A percentile compares a stretch with the other conserved stretches of the same genome.
phyloP scores from a whole-genome alignment of 2,888 invertebrate species.

The Autographa pulchrina region DNA sequence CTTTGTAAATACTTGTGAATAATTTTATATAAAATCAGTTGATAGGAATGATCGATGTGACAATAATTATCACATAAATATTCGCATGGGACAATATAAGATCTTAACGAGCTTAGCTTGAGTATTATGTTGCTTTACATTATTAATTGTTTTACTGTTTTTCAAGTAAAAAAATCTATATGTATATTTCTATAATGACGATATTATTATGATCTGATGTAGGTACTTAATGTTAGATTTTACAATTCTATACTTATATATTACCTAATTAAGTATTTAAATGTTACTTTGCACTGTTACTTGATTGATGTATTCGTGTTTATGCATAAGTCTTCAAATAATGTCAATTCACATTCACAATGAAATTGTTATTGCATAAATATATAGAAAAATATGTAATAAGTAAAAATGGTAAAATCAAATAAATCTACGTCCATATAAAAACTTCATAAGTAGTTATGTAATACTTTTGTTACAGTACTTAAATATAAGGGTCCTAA shows the following conservation, averaged over 20 bases:
- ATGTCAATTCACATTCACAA: constrained; percentile 57
- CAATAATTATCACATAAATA: constrained; percentile 86
- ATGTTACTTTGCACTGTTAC: constrained; percentile 58
- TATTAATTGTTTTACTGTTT: constrained; percentile 42
- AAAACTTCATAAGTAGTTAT: not conserved
- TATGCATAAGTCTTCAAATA: constrained; percentile 40
- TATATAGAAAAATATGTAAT: constrained; percentile 11
- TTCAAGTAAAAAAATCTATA: constrained; percentile 23
- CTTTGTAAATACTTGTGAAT: constrained; percentile 61
- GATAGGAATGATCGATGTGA: constrained; percentile 78
- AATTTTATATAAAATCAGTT: constrained; percentile 63
- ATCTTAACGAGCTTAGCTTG: constrained; percentile 83
- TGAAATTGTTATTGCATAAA: constrained; percentile 43
- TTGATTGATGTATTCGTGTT: constrained; percentile 51
- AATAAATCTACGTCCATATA: constrained; percentile 2
- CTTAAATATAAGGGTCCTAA: not conserved
- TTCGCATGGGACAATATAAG: constrained; percentile 81
- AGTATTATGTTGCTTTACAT: constrained; percentile 58
- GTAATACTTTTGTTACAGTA: constrained; percentile 2
- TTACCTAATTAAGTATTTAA: constrained; percentile 41
- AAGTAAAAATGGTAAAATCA: not conserved
- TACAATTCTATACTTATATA: constrained; percentile 31
- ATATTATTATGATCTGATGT: constrained; percentile 39
- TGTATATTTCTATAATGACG: constrained; percentile 3
- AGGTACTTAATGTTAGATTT: constrained; percentile 55